Conservation (phyloP, 1,140 invertebrate species). For the Drosophila virilis region DNA sequence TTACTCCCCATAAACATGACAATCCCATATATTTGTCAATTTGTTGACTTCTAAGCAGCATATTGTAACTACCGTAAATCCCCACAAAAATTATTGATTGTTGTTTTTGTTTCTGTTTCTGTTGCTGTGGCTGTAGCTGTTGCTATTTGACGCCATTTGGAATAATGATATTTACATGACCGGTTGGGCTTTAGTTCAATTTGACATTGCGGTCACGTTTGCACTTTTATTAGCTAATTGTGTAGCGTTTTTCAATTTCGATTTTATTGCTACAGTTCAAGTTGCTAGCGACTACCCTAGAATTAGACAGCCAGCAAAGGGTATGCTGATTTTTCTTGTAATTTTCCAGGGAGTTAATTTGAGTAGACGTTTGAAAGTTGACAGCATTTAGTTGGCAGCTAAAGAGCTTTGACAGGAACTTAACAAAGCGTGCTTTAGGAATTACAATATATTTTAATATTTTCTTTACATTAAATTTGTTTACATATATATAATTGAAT, state of each 20-base stretch:
- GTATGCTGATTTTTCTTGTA: slow-evolving; percentile 4
- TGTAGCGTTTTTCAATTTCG: slow-evolving; percentile 38
- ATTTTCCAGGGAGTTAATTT: too few relatives aligned
- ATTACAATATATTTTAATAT: too few relatives aligned
- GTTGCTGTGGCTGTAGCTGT: slow-evolving; percentile 10
- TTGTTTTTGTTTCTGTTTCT: slow-evolving; percentile 10
- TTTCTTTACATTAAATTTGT: background rate
- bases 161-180: slow-evolving; percentile 73
- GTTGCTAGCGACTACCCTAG: slow-evolving; percentile 7
- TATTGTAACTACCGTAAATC: slow-evolving; percentile 24
- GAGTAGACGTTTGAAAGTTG: too few relatives aligned
- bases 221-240: slow-evolving; percentile 67
- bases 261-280: slow-evolving; percentile 39
- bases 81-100: slow-evolving; percentile 13
- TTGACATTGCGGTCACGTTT: slow-evolving; percentile 73
- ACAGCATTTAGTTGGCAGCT: background rate
- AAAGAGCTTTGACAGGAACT: background rate
- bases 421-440: background rate
- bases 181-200: slow-evolving; percentile 48
- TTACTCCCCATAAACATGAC: slow-evolving; percentile 14
- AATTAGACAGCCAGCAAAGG: background rate
- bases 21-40: slow-evolving; percentile 21
- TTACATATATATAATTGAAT: too few relatives aligned
- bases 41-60: slow-evolving; percentile 3
- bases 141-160: slow-evolving; percentile 36